Evolutionary conservation across 2,888 invertebrate species (phyloP).

Genomic region (Luffia ferchaultella): DNA sequence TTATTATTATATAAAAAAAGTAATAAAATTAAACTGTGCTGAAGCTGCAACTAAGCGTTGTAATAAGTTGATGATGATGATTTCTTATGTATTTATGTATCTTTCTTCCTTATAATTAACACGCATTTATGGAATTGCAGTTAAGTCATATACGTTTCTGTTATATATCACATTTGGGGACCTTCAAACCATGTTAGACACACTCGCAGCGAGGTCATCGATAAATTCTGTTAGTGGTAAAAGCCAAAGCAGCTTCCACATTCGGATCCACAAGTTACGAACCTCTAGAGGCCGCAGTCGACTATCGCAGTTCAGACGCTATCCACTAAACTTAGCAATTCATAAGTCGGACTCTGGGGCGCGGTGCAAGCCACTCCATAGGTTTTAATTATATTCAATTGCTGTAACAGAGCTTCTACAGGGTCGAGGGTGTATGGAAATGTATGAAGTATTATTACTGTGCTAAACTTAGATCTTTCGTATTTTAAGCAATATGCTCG

Average conservation of each 20-base stretch:
- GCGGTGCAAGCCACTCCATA: not conserved
- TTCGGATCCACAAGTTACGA: conserved; percentile 1
- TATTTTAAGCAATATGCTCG: too few relatives aligned
- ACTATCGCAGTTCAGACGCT: conserved; percentile 2
- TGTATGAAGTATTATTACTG: too few relatives aligned
- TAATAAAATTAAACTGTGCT: too few relatives aligned
- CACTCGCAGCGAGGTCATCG: not conserved
- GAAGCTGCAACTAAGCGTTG: not conserved
- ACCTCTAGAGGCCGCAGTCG: conserved; percentile 1
- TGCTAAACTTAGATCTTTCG: too few relatives aligned
- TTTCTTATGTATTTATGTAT: not conserved
- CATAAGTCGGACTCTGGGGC: conserved; percentile 4
- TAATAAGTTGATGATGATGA: not conserved
- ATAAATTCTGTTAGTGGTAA: not conserved
- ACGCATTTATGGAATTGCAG: too few relatives aligned
- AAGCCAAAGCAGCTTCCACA: not conserved
- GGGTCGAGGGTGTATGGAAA: too few relatives aligned
- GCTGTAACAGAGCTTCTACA: too few relatives aligned
- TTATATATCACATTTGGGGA: too few relatives aligned
- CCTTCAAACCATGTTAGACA: not conserved
- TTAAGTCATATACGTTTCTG: too few relatives aligned
- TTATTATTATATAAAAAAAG: too few relatives aligned
- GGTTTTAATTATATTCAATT: not conserved
- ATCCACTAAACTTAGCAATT: conserved; percentile 6
- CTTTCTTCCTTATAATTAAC: not conserved